Evolutionary conservation across 2,113 vertebrate genomes (phyloP).

Genomic region (Phyllostomus hastatus): DNA sequence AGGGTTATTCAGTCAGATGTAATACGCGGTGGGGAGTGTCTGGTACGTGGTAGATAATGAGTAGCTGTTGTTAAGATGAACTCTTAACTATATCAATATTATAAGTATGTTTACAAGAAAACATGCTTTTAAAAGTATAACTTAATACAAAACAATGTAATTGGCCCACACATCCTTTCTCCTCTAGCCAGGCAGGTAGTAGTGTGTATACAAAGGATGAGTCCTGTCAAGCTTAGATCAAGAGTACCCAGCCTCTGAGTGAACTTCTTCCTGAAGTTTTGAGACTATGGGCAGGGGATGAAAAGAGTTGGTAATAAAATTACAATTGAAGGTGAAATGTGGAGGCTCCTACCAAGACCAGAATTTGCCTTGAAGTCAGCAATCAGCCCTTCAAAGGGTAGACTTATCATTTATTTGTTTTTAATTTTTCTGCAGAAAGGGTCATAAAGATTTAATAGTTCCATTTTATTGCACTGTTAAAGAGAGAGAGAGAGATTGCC

Average conservation of each 20-base stretch:
- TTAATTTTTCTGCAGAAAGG: constrained; percentile 51
- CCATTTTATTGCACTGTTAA: constrained; percentile 33
- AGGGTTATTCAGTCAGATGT: neutral
- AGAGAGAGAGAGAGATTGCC: neutral
- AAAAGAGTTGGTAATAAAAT: constrained; percentile 57
- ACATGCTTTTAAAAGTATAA: neutral
- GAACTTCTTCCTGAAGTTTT: constrained; percentile 21
- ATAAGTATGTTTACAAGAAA: neutral
- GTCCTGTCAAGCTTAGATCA: neutral
- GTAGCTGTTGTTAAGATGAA: neutral
- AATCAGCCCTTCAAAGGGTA: constrained; percentile 57
- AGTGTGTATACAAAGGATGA: constrained; percentile 7
- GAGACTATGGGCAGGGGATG: constrained; percentile 40
- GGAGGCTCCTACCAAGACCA: constrained; percentile 5
- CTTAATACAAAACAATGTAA: constrained; percentile 1
- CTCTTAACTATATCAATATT: neutral
- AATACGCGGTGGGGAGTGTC: neutral
- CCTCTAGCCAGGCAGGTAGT: neutral
- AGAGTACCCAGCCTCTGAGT: constrained; percentile 16
- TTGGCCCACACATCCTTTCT: neutral
- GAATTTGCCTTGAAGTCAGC: constrained; percentile 65
- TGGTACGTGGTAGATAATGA: neutral
- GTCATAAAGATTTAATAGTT: constrained; percentile 43
- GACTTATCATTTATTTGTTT: constrained; percentile 65
- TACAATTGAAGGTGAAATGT: neutral